phyloP scores from a whole-genome alignment of 1,140 invertebrate genomes.

The Aradophagus sp. region DNA sequence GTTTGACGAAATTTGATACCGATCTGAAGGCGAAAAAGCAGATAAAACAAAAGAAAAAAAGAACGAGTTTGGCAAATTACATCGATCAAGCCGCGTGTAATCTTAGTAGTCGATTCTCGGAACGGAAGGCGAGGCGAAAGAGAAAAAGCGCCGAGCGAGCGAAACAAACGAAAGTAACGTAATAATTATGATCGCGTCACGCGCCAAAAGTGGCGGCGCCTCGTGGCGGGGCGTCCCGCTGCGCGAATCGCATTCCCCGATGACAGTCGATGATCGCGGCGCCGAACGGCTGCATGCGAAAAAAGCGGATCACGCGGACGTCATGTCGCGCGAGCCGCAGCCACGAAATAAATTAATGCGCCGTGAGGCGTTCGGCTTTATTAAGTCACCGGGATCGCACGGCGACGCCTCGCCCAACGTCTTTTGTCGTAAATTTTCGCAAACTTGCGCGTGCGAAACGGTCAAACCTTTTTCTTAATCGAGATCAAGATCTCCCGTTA shows the following conservation, averaged over 20 bases:
- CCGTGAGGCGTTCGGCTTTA: constrained; percentile 22
- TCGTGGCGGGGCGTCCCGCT: constrained; percentile 41
- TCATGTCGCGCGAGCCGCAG: constrained; percentile 41
- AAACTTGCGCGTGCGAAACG: background rate
- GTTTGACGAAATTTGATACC: too few relatives aligned
- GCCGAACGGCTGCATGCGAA: constrained; percentile 38
- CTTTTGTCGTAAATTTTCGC: constrained; percentile 29
- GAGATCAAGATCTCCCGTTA: too few relatives aligned
- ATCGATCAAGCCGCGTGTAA: too few relatives aligned
- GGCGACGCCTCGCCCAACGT: constrained; percentile 11
- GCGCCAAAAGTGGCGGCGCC: constrained; percentile 56
- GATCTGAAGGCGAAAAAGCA: too few relatives aligned
- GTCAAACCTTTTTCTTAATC: too few relatives aligned
- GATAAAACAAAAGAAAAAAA: too few relatives aligned
- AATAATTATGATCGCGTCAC: constrained; percentile 49
- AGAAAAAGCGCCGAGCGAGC: too few relatives aligned
- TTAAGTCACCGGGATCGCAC: constrained; percentile 28
- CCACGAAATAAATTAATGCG: constrained; percentile 48
- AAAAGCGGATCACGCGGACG: constrained; percentile 51
- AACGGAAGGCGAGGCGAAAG: constrained; percentile 6
- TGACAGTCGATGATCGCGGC: constrained; percentile 54
- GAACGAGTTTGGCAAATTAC: too few relatives aligned
- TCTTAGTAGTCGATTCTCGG: constrained; percentile 7
- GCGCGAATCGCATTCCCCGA: constrained; percentile 47
- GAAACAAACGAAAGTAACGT: constrained; percentile 19